These are phyloP conservation scores for Papilio xuthus DNA, from an alignment of 1,140 invertebrate genomes.

Conservation along the genomic window DNA sequence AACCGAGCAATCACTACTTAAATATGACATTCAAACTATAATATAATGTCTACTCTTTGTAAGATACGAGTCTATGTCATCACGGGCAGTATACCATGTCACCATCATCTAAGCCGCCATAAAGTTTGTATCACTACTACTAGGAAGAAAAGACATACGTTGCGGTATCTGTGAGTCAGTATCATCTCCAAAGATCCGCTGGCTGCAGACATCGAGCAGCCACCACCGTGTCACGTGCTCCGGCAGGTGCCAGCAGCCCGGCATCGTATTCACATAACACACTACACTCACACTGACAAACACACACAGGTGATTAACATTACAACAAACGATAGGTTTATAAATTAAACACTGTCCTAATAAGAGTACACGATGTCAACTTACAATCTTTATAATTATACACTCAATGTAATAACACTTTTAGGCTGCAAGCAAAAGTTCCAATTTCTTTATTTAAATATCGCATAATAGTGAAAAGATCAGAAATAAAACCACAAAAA, in stretches of 20 bases:
- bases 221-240: conserved; percentile 79
- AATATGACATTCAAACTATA: neutral
- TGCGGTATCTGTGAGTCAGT: conserved; percentile 75
- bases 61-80: neutral
- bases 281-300: neutral
- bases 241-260: conserved; percentile 77
- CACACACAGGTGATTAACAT: neutral
- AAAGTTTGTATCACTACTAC: neutral
- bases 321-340: neutral
- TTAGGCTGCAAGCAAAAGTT: neutral
- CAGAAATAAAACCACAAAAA: neutral
- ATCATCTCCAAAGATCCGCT: conserved; percentile 71
- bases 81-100: too few species aligned
- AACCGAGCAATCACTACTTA: neutral
- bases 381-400: neutral
- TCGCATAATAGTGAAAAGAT: neutral
- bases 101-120: neutral
- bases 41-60: neutral
- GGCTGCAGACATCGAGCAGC: conserved; percentile 77
- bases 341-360: neutral
- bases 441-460: neutral
- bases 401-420: too few species aligned
- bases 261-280: conserved; percentile 62
- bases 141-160: conserved; percentile 56
- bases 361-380: neutral